Base-by-base conservation (phyloP, 2,797 vertebrate species). In the Strix occidentalis region DNA sequence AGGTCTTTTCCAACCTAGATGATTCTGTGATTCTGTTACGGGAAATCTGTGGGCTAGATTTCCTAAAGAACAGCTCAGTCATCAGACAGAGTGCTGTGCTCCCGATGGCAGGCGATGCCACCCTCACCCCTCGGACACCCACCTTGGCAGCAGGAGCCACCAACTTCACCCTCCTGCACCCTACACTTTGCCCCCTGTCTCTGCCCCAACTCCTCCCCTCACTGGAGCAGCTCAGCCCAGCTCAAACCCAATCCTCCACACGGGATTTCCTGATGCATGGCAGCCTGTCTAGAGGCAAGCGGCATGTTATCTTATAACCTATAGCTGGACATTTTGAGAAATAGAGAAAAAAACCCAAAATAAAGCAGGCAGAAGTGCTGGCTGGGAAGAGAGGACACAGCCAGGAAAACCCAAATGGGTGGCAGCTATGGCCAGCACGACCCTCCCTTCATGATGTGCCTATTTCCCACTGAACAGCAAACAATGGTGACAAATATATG, bases 51-150 rank as follows among this genome's bases (percentile, higher is more conserved):
- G 39, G 45, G 50, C 16, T 82, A 33, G 28, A 24, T 91, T 93
- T 85, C 41, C 70, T 68, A 20, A 39, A 39, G 70, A 82, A 45
- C 50, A 65, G 28, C 35, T 33, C 37, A n/a, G 70, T 16, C 35
- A n/a, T 25, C 45, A 54, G 65, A 37, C 11, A 28, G n/a, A 58
- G 11, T 35, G 25, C 26, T 5, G 0, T 11, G 24, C 20, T 93
- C 48, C 28, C 1, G 1, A 25, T 2, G 1, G 48, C 6, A 5
- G 45, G 31, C 1, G 0, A 10, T 13, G 41, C 33, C 65, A 50
- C 16, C 33, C 14, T 74, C 61, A 33, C 5, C 10, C 13, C 51
- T 39, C 37, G 1, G 0, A 75, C 20, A 51, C 11, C 24, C 68
- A 57, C 14, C 10, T 51, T 25, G 72, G 58, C 48, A 51, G 24